phyloP scores from a whole-genome alignment of 2,113 vertebrate species.

The Actinemys pallida region DNA sequence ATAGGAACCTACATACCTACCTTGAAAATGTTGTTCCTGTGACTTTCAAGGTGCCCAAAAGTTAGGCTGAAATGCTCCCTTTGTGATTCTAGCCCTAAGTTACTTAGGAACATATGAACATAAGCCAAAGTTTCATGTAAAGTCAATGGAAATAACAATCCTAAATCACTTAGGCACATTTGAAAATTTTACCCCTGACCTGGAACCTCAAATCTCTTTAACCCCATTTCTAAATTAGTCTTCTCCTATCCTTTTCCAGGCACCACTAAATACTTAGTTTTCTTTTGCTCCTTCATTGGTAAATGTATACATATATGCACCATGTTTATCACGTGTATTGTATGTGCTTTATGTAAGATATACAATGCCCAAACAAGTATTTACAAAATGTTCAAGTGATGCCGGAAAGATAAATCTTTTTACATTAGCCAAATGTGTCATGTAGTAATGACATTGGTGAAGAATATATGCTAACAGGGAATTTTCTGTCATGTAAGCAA shows the following conservation, averaged over 20 bases:
- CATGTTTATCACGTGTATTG: neutral
- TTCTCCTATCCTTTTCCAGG: neutral
- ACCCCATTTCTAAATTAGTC: neutral
- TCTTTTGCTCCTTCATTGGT: neutral
- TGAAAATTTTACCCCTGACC: neutral
- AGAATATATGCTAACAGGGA: neutral
- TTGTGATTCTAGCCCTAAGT: no score
- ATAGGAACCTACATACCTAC: no score
- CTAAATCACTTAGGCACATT: no score
- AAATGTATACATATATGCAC: neutral
- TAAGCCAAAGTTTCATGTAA: neutral
- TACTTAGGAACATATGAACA: no score
- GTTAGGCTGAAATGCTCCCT: no score
- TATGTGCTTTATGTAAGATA: neutral
- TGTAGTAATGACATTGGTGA: neutral
- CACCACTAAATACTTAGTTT: neutral
- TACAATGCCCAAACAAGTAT: neutral
- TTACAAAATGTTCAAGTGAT: neutral
- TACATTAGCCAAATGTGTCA: neutral
- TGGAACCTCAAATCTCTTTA: neutral
- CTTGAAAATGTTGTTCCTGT: no score
- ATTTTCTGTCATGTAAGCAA: neutral
- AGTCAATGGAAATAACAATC: neutral
- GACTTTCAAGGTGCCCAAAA: no score
- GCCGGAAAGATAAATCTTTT: neutral